These are phyloP conservation scores for Mirza zaza DNA, from an alignment of 2,113 vertebrate species.

Conservation along the genomic window DNA sequence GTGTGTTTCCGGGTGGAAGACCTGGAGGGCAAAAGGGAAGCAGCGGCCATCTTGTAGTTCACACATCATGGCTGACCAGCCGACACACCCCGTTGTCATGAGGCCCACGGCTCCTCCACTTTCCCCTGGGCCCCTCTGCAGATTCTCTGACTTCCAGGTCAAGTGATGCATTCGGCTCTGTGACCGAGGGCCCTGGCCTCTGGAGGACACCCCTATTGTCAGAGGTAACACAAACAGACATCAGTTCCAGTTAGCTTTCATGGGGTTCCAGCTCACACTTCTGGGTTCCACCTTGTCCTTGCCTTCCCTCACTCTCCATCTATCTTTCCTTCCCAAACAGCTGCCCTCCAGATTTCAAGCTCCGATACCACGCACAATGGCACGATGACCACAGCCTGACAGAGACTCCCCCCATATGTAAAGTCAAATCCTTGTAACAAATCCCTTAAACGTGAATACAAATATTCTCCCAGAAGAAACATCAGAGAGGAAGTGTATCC, in stretches of 20 bases:
- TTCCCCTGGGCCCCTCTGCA: background rate
- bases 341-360: background rate
- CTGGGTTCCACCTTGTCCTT: background rate
- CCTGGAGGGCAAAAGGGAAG: background rate
- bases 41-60: background rate
- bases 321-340: background rate
- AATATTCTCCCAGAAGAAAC: background rate
- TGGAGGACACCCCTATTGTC: background rate
- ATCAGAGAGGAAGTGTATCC: background rate
- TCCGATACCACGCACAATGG: background rate
- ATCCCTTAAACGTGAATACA: background rate
- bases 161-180: background rate
- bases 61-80: rapidly evolving
- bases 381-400: background rate
- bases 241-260: background rate
- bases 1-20: rapidly evolving
- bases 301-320: background rate
- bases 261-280: background rate
- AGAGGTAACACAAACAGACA: background rate
- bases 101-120: background rate
- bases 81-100: rapidly evolving
- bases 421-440: background rate
- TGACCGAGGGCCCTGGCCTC: background rate
- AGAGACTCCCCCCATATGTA: background rate
- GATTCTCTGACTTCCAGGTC: background rate